phyloP scores from a whole-genome alignment of 2,888 invertebrate species.

The Papilio gigon region DNA sequence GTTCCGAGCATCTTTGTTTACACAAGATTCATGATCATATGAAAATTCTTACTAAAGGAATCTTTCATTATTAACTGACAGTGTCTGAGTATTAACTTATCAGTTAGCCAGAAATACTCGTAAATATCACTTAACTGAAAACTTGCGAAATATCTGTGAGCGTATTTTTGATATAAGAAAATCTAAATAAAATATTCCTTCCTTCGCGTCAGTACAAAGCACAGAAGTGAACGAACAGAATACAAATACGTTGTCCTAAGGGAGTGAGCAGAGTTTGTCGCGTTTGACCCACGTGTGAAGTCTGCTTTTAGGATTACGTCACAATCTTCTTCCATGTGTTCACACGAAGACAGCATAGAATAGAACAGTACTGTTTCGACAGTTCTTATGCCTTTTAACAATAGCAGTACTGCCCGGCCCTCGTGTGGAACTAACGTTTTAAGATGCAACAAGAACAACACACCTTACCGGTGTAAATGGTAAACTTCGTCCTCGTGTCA shows the following conservation, averaged over 20 bases:
- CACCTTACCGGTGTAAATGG: constrained; percentile 6
- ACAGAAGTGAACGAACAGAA: constrained; percentile 10
- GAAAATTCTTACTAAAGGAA: not conserved
- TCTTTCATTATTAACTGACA: too few relatives aligned
- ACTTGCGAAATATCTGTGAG: too few relatives aligned
- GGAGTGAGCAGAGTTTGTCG: constrained; percentile 9
- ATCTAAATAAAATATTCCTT: not conserved
- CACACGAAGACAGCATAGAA: not conserved
- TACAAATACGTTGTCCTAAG: constrained; percentile 18
- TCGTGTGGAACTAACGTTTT: not conserved
- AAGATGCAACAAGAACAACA: not conserved
- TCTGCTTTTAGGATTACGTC: constrained; percentile 8
- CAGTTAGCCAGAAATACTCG: too few relatives aligned
- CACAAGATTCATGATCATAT: constrained; percentile 22
- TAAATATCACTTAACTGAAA: too few relatives aligned
- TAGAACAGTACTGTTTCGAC: not conserved
- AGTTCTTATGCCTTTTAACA: not conserved
- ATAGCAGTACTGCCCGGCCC: not conserved
- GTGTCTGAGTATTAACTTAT: too few relatives aligned
- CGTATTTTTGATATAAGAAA: not conserved
- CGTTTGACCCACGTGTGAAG: not conserved
- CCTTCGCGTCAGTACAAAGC: constrained; percentile 15
- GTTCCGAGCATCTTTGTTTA: constrained; percentile 37
- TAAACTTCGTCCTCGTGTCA: constrained; percentile 8
- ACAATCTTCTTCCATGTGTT: not conserved